phyloP scores from a whole-genome alignment of 2,888 invertebrate genomes.

The Acleris laterana region DNA sequence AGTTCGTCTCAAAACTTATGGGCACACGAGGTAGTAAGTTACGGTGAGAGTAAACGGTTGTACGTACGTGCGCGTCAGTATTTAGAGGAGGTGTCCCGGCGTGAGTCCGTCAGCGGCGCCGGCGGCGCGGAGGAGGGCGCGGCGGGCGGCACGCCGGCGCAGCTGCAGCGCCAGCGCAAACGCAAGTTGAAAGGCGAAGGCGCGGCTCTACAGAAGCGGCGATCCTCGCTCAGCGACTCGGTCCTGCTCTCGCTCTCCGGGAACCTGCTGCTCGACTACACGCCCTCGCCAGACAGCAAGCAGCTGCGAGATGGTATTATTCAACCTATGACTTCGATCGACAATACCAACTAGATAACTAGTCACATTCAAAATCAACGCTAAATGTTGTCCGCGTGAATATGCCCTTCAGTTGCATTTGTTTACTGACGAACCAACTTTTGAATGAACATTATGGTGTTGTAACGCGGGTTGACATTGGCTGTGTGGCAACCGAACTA shows the following conservation, averaged over 20 bases:
- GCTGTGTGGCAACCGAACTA: too few relatives aligned
- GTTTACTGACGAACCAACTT: too few relatives aligned
- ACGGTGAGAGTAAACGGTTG: background rate
- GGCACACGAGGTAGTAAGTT: too few relatives aligned
- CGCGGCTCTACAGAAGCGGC: constrained; percentile 88
- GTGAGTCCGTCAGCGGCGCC: constrained; percentile 72
- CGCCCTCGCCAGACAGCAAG: constrained; percentile 91
- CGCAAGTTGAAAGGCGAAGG: constrained; percentile 88
- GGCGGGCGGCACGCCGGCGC: constrained; percentile 63
- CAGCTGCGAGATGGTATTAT: constrained; percentile 78
- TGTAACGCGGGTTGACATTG: too few relatives aligned
- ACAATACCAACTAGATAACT: background rate
- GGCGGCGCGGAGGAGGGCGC: constrained; percentile 43
- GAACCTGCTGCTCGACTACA: constrained; percentile 95
- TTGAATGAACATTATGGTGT: too few relatives aligned
- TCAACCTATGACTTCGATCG: constrained; percentile 13
- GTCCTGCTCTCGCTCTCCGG: constrained; percentile 93
- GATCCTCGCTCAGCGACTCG: constrained; percentile 94
- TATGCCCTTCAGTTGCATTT: too few relatives aligned
- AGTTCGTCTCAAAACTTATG: too few relatives aligned
- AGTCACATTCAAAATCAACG: too few relatives aligned
- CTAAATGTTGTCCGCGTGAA: too few relatives aligned
- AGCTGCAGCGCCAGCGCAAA: constrained; percentile 87
- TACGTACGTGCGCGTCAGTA: constrained; percentile 54
- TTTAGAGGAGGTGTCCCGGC: constrained; percentile 77